Evolutionary conservation across 2,797 vertebrate genomes (phyloP).

Genomic region (Tiaroga cobitis): DNA sequence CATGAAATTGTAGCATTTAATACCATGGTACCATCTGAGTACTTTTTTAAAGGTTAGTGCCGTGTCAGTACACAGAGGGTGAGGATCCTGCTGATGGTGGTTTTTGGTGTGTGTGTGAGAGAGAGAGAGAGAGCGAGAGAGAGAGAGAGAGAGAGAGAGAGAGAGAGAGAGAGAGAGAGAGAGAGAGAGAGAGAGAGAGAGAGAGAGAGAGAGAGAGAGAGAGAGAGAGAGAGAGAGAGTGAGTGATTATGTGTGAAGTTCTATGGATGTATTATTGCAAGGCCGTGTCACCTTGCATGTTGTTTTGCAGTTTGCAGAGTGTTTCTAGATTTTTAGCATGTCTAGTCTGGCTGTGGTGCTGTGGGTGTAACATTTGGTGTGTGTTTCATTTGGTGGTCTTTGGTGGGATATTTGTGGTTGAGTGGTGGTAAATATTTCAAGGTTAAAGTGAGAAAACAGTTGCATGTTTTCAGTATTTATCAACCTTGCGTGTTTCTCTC

Average conservation of each 20-base stretch:
- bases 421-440: background rate
- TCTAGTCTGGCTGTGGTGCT: conserved; percentile 13
- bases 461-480: conserved; percentile 11
- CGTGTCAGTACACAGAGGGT: conserved; percentile 56
- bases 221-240: too few species aligned
- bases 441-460: background rate
- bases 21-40: background rate
- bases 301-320: conserved; percentile 60
- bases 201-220: too few species aligned
- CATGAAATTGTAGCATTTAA: background rate
- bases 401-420: conserved; percentile 12
- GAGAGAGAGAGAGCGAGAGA: too few species aligned
- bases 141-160: too few species aligned
- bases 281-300: conserved; percentile 14
- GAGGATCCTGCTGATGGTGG: conserved; percentile 74
- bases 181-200: too few species aligned
- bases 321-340: conserved; percentile 36
- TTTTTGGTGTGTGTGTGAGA: conserved; percentile 9
- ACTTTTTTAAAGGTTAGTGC: background rate
- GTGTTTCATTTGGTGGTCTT: conserved; percentile 51
- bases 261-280: conserved; percentile 2
- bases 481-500: background rate
- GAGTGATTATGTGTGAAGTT: background rate
- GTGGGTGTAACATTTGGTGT: background rate
- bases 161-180: too few species aligned